Base-by-base conservation (phyloP, 2,888 invertebrate species). In the Lordiphosa andalusiaca region DNA sequence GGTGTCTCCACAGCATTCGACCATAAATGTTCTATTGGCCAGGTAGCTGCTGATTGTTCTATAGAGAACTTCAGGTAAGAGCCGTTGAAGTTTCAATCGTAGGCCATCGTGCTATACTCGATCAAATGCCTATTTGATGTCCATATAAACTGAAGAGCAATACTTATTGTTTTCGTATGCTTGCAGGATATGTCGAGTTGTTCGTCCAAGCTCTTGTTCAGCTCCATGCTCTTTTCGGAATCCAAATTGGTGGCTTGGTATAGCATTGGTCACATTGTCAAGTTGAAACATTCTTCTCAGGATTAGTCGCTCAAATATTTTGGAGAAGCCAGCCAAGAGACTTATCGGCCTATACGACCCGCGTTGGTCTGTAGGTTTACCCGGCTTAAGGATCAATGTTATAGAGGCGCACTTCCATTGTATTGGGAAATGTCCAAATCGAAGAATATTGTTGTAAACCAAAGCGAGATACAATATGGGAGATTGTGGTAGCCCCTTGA, bases 51-150 rank as follows among this genome's bases (percentile, higher is more conserved):
- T n/a, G n/a, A n/a, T n/a, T n/a, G n/a, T n/a, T n/a, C n/a, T n/a
- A 23, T 23, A 23, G 5, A 23, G 23, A 6, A 23, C 23, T 23
- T 23, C 23, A 6, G 23, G 23, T 5, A 23, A 2, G 6, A 23
- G 5, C 6, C 6, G 5, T 23, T 23, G 5, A 5, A 23, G 23
- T 6, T 23, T 23, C 6, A 6, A 6, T 1, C 23, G 16, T 0
- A 53, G 7, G 2, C 59, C 59, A 0, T 30, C 19, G 1, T 59
- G 59, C 59, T 53, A 59, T 1, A 59, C 59, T 0, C 53, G n/a
- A 7, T 59, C 59, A 4, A 53, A 58, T 0, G 58, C 58, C n/a
- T 56, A 50, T 1, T 16, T n/a, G 1, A 49, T 35, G 4, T 53
- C 42, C 0, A 59, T 33, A 6, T 25, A 59, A 0, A 53, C 46